Percentiles rank a stretch among this genome's conserved stretches.
These are phyloP conservation scores for Meteorus sp. DNA, from an alignment of 1,140 invertebrate genomes.

Conservation along the genomic window DNA sequence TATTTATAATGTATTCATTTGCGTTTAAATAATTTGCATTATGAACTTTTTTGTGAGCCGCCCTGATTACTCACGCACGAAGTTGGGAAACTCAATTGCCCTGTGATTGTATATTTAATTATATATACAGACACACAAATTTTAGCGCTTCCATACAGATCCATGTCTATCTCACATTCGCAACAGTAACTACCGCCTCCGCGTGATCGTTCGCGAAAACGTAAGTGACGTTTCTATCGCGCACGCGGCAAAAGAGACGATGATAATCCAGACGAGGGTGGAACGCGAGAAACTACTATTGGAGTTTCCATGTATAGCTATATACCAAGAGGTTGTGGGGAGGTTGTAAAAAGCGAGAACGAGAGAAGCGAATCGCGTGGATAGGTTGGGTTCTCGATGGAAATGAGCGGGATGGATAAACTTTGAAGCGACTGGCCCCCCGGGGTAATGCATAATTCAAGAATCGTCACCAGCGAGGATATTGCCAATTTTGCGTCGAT, in stretches of 20 bases:
- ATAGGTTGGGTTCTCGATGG: constrained; percentile 40
- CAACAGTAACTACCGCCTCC: background rate
- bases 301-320: too few relatives aligned
- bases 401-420: constrained; percentile 58
- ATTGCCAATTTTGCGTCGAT: constrained; percentile 62
- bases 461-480: constrained; percentile 60
- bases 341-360: too few relatives aligned
- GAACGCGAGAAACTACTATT: too few relatives aligned
- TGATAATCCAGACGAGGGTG: constrained; percentile 38
- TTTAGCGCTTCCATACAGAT: background rate
- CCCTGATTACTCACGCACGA: too few relatives aligned
- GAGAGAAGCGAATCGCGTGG: constrained; percentile 9
- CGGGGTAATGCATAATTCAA: constrained; percentile 61
- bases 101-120: too few relatives aligned
- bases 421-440: constrained; percentile 59
- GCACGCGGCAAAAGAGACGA: constrained; percentile 43
- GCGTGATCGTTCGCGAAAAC: constrained; percentile 23
- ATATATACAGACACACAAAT: too few relatives aligned
- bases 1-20: too few relatives aligned
- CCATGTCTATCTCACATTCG: constrained; percentile 5
- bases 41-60: too few relatives aligned
- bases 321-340: too few relatives aligned
- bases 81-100: too few relatives aligned
- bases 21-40: too few relatives aligned
- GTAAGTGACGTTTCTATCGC: constrained; percentile 50